Percentiles rank a stretch among this genome's conserved stretches.
Conservation (phyloP, 1,140 invertebrate species). For the Gyrodactylus bullatarudis region DNA sequence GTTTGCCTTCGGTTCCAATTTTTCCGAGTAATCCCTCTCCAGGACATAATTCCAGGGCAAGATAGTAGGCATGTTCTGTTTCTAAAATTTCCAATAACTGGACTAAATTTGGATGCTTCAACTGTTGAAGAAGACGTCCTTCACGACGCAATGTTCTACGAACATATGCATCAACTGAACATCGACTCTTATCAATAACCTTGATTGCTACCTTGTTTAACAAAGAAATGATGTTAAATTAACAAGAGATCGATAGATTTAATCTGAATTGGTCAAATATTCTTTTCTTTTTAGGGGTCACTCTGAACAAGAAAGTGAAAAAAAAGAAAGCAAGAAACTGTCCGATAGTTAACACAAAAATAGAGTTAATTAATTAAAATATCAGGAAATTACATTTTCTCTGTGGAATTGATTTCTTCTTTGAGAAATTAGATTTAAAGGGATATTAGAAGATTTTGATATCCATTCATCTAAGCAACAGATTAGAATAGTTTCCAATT, state of each 20-base stretch:
- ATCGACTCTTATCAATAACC: constrained; percentile 17
- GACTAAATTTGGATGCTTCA: constrained; percentile 16
- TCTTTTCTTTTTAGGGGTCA: no score
- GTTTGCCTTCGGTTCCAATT: constrained; percentile 14
- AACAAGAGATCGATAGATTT: constrained; percentile 6
- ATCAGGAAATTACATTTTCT: no score
- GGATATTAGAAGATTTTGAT: no score
- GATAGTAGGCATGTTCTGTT: constrained; percentile 19
- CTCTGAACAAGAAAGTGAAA: no score
- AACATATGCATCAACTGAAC: constrained; percentile 16
- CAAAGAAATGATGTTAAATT: background rate
- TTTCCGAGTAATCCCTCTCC: constrained; percentile 18
- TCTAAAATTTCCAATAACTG: constrained; percentile 18
- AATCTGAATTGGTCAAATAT: no score
- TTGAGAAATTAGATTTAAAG: no score
- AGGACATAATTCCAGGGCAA: constrained; percentile 16
- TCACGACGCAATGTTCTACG: constrained; percentile 17
- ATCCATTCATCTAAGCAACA: no score
- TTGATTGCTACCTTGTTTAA: constrained; percentile 19
- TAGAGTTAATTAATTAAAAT: no score
- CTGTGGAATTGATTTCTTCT: no score
- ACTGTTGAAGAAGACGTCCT: constrained; percentile 15
- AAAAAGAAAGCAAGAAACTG: no score
- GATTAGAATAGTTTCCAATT: no score
- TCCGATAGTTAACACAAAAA: no score